phyloP scores from a whole-genome alignment of 2,113 vertebrate species.

The Sorex fumeus region DNA sequence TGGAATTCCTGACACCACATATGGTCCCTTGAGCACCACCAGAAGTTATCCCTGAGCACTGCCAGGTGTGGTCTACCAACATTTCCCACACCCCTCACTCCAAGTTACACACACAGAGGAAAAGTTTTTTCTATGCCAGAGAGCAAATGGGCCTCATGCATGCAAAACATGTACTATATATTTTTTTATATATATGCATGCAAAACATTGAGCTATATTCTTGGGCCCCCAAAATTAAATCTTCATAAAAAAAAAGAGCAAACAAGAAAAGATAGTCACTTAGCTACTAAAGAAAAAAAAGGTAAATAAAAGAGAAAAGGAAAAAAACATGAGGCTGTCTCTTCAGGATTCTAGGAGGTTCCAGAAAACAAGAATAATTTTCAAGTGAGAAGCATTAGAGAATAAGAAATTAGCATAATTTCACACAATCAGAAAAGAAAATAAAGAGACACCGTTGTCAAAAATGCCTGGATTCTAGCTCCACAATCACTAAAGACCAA shows the following conservation, averaged over 20 bases:
- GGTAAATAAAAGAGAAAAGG: background rate
- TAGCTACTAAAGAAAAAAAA: conserved; percentile 27
- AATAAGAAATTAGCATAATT: background rate
- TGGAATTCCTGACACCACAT: too few species aligned
- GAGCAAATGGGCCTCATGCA: too few species aligned
- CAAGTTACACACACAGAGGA: too few species aligned
- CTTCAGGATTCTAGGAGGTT: conserved; percentile 35
- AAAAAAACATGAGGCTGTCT: background rate
- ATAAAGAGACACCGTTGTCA: background rate
- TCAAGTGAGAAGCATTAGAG: background rate
- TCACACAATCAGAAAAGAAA: conserved; percentile 13
- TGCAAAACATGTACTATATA: too few species aligned
- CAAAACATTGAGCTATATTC: too few species aligned
- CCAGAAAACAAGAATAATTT: background rate
- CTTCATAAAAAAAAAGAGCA: background rate
- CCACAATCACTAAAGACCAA: background rate
- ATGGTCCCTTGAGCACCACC: too few species aligned
- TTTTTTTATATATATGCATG: too few species aligned
- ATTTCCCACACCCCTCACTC: too few species aligned
- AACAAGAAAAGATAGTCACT: background rate
- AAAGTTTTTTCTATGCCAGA: too few species aligned
- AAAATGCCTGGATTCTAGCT: conserved; percentile 19
- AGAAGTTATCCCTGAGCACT: too few species aligned
- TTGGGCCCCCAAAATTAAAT: background rate
- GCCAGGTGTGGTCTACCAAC: too few species aligned